phyloP scores from a whole-genome alignment of 2,797 vertebrate species.

The Hylomyscus alleni region DNA sequence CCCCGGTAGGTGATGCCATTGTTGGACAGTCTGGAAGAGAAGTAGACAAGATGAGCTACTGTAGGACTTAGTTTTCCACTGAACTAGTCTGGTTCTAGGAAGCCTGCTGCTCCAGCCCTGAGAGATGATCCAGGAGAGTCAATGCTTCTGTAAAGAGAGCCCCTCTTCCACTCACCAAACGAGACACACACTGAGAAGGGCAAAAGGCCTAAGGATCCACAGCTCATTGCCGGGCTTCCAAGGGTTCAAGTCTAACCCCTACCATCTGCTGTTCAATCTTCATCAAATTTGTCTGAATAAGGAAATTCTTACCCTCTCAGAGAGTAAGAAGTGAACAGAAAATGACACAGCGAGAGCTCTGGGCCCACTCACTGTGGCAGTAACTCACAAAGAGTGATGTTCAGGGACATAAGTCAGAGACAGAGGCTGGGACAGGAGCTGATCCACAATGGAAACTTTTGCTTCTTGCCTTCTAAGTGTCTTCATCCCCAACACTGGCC shows the following conservation, averaged over 20 bases:
- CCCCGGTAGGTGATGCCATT: constrained; percentile 91
- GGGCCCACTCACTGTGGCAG: not conserved
- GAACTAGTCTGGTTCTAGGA: not conserved
- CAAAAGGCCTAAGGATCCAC: not conserved
- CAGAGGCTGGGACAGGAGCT: not conserved
- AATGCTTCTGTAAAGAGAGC: not conserved
- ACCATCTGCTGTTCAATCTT: not conserved
- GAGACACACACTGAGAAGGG: not conserved
- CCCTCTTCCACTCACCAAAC: not conserved
- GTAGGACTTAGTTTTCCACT: not conserved
- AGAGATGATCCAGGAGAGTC: not conserved
- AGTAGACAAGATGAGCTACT: not conserved
- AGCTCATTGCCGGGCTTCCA: not conserved
- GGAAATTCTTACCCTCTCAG: not conserved
- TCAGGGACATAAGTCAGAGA: not conserved
- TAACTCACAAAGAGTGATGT: not conserved
- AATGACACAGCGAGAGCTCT: not conserved
- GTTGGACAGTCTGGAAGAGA: constrained; percentile 90
- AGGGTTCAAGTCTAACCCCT: not conserved
- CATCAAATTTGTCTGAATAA: not conserved
- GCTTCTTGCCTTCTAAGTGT: not conserved
- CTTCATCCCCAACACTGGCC: not conserved
- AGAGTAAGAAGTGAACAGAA: not conserved
- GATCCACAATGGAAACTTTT: not conserved
- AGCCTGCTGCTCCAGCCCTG: not conserved